Percentiles rank a stretch among this genome's conserved stretches.
Evolutionary conservation across 1,140 invertebrate species (phyloP).

Genomic region (Latrodectus geometricus): DNA sequence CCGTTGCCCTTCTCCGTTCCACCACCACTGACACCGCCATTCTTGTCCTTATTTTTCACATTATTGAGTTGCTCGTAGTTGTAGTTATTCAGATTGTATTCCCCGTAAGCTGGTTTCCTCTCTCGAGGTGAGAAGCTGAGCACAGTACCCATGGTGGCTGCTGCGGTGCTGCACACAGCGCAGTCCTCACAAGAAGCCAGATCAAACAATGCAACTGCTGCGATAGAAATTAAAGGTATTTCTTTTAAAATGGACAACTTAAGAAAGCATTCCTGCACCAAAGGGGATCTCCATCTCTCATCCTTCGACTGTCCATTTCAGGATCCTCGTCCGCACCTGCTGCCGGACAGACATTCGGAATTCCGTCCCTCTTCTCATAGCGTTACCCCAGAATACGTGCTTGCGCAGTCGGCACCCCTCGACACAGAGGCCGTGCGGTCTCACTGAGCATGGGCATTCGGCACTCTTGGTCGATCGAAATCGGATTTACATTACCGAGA

Average conservation of each 20-base stretch:
- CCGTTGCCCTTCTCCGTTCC: conserved; percentile 71
- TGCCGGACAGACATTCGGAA: not conserved
- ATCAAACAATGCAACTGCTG: not conserved
- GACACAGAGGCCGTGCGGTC: not conserved
- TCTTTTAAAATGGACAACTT: not conserved
- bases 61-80: conserved; percentile 93
- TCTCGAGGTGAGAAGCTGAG: conserved; percentile 89
- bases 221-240: not conserved
- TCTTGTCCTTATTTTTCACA: conserved; percentile 79
- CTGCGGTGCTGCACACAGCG: conserved; percentile 35
- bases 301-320: not conserved
- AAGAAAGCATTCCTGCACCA: not conserved
- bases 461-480: conserved; percentile 44
- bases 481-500: conserved; percentile 38
- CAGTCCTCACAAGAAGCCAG: conserved; percentile 52
- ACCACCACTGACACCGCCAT: conserved; percentile 70
- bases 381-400: not conserved
- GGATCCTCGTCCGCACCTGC: conserved; percentile 13
- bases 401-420: conserved; percentile 19
- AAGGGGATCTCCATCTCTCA: not conserved
- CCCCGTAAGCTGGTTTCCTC: conserved; percentile 75
- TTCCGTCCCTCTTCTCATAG: not conserved
- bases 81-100: conserved; percentile 80
- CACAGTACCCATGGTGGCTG: conserved; percentile 86
- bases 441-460: conserved; percentile 54